Conservation (phyloP, 1,140 invertebrate species). For the Halesus radiatus region DNA sequence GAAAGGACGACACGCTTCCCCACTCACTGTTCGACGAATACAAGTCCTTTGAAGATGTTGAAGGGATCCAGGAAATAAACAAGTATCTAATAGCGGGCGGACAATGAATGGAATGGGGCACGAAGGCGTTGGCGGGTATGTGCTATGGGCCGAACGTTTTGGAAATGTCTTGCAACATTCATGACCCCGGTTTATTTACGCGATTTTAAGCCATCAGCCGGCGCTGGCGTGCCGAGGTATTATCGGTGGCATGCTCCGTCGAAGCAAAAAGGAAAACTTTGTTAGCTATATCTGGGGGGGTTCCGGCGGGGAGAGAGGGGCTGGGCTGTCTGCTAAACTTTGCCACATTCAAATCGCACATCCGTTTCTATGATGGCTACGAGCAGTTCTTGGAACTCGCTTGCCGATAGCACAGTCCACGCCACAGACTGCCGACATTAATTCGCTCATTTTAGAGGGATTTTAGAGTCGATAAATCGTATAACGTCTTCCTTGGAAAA, state of each 20-base stretch:
- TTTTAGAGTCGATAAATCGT: slow-evolving; percentile 6
- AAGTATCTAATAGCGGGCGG: neutral
- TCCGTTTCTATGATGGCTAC: neutral
- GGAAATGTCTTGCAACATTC: slow-evolving; percentile 13
- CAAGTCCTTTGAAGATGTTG: too few species aligned
- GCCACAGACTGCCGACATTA: neutral
- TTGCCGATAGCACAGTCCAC: neutral
- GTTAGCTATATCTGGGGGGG: slow-evolving; percentile 10
- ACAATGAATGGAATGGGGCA: neutral
- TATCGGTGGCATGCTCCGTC: neutral
- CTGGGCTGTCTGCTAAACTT: slow-evolving; percentile 22
- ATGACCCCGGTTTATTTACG: slow-evolving; percentile 25
- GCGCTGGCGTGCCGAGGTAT: slow-evolving; percentile 22
- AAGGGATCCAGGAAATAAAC: neutral
- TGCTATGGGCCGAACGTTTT: neutral
- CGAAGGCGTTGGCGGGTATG: neutral
- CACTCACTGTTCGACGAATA: too few species aligned
- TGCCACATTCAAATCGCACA: slow-evolving; percentile 9
- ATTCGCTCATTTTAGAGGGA: neutral
- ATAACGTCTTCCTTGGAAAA: neutral
- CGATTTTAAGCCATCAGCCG: slow-evolving; percentile 25
- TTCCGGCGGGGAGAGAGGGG: neutral
- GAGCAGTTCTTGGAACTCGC: slow-evolving; percentile 4
- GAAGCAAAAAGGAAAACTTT: slow-evolving; percentile 25
- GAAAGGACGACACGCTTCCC: too few species aligned